phyloP scores from a whole-genome alignment of 2,113 vertebrate species.

The Embiotoca jacksoni region DNA sequence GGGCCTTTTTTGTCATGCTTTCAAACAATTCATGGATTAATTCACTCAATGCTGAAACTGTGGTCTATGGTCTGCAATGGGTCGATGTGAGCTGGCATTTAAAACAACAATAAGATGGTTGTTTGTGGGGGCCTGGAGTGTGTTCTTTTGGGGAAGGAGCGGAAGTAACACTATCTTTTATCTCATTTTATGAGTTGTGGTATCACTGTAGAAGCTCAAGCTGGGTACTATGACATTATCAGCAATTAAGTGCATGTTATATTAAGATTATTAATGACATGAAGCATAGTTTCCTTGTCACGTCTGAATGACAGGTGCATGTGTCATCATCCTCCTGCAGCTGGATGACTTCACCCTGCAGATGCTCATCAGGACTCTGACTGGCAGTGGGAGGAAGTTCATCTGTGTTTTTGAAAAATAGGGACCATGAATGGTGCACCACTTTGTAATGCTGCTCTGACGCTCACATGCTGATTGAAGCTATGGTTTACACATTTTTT shows the following conservation, averaged over 20 bases:
- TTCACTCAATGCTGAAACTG: conserved; percentile 56
- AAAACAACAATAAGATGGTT: conserved; percentile 63
- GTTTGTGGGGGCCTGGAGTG: conserved; percentile 44
- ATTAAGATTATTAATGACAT: conserved; percentile 9
- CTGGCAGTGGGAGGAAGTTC: conserved; percentile 33
- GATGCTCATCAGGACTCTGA: conserved; percentile 32
- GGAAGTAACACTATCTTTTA: conserved; percentile 27
- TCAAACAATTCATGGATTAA: conserved; percentile 66
- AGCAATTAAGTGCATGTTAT: not conserved
- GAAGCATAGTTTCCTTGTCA: conserved; percentile 7
- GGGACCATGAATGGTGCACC: not conserved
- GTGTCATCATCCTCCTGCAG: conserved; percentile 58
- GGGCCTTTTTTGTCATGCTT: conserved; percentile 66
- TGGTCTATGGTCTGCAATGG: conserved; percentile 53
- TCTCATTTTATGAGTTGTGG: not conserved
- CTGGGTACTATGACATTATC: not conserved
- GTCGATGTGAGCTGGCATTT: conserved; percentile 78
- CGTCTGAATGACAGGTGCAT: conserved; percentile 50
- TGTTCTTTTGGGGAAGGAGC: conserved; percentile 23
- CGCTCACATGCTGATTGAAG: not conserved
- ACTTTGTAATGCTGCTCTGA: not conserved
- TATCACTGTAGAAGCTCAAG: not conserved
- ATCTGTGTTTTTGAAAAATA: not conserved
- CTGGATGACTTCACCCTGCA: conserved; percentile 67
- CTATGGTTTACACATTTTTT: not conserved